These are phyloP conservation scores for Rattus rattus DNA, from an alignment of 2,113 vertebrate genomes.

Conservation along the genomic window DNA sequence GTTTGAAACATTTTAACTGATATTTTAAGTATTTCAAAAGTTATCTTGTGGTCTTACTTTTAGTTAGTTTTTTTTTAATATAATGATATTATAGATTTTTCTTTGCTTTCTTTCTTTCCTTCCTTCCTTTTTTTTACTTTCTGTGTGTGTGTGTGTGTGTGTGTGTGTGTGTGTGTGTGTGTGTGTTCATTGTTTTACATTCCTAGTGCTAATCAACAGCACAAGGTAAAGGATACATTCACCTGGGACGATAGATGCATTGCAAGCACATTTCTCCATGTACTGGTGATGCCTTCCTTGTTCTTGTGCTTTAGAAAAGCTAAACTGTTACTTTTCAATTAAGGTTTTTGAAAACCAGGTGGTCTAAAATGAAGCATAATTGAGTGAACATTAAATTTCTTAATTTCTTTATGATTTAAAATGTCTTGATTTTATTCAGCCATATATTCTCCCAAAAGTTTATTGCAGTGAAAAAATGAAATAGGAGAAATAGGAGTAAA, in stretches of 20 bases:
- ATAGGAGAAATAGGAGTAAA: not conserved
- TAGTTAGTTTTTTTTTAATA: not conserved
- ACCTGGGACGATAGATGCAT: not conserved
- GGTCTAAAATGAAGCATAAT: not conserved
- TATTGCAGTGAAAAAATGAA: not conserved
- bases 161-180: too few species aligned
- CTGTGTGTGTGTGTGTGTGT: too few species aligned
- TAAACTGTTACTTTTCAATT: not conserved
- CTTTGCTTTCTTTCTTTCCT: too few species aligned
- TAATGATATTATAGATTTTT: constrained; percentile 20
- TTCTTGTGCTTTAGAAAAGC: not conserved
- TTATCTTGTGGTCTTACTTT: not conserved
- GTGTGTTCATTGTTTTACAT: not conserved
- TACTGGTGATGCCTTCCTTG: constrained; percentile 15
- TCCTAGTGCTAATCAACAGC: not conserved
- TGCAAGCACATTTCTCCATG: not conserved
- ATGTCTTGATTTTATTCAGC: not conserved
- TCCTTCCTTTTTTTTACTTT: rapidly evolving
- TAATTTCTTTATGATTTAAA: constrained; percentile 13
- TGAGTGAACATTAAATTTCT: not conserved
- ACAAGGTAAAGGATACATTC: not conserved
- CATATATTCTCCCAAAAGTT: not conserved
- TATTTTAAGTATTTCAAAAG: constrained; percentile 21
- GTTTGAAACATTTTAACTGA: not conserved
- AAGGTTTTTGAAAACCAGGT: constrained; percentile 15